Percentiles rank a stretch among this genome's conserved stretches.
phyloP scores from a whole-genome alignment of 2,797 vertebrate species.

The Triplophysa bombifrons region DNA sequence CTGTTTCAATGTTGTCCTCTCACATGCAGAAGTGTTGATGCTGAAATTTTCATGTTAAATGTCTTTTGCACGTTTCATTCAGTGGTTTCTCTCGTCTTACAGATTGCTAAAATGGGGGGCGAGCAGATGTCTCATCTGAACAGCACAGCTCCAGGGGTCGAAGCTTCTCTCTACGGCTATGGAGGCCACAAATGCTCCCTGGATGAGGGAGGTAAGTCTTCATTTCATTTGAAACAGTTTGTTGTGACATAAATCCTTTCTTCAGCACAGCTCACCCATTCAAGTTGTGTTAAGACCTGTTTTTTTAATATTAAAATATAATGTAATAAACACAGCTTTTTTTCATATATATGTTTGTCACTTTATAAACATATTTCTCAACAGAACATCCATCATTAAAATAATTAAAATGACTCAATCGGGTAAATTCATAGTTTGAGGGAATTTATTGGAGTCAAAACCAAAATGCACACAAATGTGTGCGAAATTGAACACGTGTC shows the following conservation, averaged over 20 bases:
- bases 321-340: too few relatives aligned
- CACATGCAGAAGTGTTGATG: background rate
- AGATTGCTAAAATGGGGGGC: conserved; percentile 96
- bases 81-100: conserved; percentile 44
- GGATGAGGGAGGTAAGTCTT: conserved; percentile 90
- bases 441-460: too few relatives aligned
- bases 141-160: conserved; percentile 89
- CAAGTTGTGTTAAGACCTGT: too few relatives aligned
- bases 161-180: conserved; percentile 90
- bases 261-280: too few relatives aligned
- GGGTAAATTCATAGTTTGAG: too few relatives aligned
- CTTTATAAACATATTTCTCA: too few relatives aligned
- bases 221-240: background rate
- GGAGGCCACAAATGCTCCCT: conserved; percentile 91
- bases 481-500: too few relatives aligned
- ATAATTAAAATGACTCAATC: too few relatives aligned
- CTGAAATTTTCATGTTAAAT: background rate
- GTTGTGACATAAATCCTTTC: background rate
- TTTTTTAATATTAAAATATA: background rate
- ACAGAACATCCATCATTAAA: too few relatives aligned
- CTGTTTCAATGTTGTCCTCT: conserved; percentile 10
- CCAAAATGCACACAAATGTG: too few relatives aligned
- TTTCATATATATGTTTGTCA: too few relatives aligned
- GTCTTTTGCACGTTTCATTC: background rate
- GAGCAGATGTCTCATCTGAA: conserved; percentile 95